Conservation (phyloP, 2,113 vertebrate genomes). For the Salvator merianae region DNA sequence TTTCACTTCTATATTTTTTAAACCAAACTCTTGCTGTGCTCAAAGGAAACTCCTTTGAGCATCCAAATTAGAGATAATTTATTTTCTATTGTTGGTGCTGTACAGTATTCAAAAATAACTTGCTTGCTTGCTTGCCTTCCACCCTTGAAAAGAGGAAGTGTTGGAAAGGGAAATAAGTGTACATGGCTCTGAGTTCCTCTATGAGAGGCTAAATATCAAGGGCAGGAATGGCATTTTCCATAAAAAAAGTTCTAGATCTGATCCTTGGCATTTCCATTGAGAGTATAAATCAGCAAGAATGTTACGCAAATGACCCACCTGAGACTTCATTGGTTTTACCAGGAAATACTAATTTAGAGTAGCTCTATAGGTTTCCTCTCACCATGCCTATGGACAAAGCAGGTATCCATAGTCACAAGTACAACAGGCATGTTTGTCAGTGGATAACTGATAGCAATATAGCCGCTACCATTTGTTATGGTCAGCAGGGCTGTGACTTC, state of each 20-base stretch:
- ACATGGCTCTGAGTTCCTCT: no score
- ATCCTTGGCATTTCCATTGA: neutral
- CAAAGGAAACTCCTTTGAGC: slow-evolving; percentile 43
- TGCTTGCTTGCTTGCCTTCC: slow-evolving; percentile 36
- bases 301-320: neutral
- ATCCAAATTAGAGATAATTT: slow-evolving; percentile 52
- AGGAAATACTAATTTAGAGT: neutral
- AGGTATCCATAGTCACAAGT: neutral
- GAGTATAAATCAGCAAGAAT: neutral
- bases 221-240: neutral
- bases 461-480: neutral
- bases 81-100: slow-evolving; percentile 37
- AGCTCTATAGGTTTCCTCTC: neutral
- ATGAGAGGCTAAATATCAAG: neutral
- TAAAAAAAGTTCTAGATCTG: neutral
- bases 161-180: neutral
- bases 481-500: neutral
- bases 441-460: neutral
- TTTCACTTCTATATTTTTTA: slow-evolving; percentile 7
- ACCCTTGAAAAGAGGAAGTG: neutral
- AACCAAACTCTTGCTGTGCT: slow-evolving; percentile 31
- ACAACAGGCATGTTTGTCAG: neutral
- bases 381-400: neutral
- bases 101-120: slow-evolving; percentile 30
- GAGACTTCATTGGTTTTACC: neutral